phyloP scores from a whole-genome alignment of 2,888 invertebrate species.

The Amphipyra berbera region DNA sequence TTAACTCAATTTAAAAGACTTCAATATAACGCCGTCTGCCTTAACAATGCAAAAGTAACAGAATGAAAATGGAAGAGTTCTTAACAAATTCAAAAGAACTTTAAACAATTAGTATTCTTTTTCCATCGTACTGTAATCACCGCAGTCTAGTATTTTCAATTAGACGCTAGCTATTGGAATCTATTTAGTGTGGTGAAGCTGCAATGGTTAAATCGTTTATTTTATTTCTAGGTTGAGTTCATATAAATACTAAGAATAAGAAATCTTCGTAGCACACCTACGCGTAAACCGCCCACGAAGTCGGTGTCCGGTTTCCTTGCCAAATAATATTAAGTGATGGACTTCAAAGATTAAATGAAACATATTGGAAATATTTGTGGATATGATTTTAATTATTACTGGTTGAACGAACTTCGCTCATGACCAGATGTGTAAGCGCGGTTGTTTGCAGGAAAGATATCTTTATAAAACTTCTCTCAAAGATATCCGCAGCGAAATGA shows the following conservation, averaged over 20 bases:
- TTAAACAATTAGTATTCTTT: slow-evolving; percentile 46
- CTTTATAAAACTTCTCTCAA: no score
- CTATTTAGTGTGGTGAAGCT: slow-evolving; percentile 29
- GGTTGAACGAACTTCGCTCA: no score
- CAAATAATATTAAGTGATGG: no score
- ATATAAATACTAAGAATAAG: neutral
- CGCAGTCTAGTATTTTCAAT: slow-evolving; percentile 47
- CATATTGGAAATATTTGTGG: no score
- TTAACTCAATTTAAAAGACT: slow-evolving; percentile 32
- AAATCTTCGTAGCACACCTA: neutral
- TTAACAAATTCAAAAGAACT: slow-evolving; percentile 42
- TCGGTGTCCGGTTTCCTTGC: no score
- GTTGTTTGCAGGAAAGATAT: no score
- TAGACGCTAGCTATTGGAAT: slow-evolving; percentile 42
- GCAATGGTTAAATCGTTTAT: slow-evolving; percentile 14
- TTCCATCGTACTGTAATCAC: slow-evolving; percentile 44
- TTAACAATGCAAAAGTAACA: slow-evolving; percentile 39
- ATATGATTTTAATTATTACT: no score
- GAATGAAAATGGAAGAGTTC: slow-evolving; percentile 31
- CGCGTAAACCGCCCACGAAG: neutral
- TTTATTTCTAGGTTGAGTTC: slow-evolving; percentile 7
- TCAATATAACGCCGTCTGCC: slow-evolving; percentile 16
- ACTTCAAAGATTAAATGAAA: no score
- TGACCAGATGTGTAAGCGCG: no score
- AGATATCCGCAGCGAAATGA: no score